Percentiles rank a stretch among this genome's conserved stretches.
Conservation (phyloP, 2,888 invertebrate species). For the Heteromurus nitidus region DNA sequence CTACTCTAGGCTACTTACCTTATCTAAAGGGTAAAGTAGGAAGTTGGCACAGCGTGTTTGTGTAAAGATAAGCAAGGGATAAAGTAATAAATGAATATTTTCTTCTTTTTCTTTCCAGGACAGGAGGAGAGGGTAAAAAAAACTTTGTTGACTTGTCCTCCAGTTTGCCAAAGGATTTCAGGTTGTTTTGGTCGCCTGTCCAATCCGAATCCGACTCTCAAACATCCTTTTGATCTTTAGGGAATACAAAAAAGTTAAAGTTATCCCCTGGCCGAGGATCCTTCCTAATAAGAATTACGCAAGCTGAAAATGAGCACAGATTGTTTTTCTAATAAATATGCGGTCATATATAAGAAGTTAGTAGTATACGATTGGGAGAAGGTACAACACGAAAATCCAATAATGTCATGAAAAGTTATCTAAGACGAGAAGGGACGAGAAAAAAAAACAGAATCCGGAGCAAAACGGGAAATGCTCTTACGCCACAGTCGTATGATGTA, state of each 20-base stretch:
- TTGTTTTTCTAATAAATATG: neutral
- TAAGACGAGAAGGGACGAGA: neutral
- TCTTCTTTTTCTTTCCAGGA: slow-evolving; percentile 10
- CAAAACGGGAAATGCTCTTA: neutral
- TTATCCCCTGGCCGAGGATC: too few species aligned
- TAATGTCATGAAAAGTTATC: neutral
- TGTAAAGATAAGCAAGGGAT: neutral
- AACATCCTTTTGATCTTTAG: neutral
- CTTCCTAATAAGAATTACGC: neutral
- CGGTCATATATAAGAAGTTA: slow-evolving; percentile 1
- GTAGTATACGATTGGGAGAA: neutral
- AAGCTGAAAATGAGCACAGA: neutral
- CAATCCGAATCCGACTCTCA: neutral
- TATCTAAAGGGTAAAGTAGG: too few species aligned
- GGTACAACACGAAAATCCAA: neutral
- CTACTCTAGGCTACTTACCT: neutral
- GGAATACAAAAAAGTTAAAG: too few species aligned
- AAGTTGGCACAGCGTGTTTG: too few species aligned
- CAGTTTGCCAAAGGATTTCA: neutral
- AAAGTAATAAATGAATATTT: slow-evolving; percentile 6
- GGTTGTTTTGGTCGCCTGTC: neutral
- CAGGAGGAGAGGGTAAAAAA: neutral
- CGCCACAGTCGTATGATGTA: neutral
- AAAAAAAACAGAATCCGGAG: neutral
- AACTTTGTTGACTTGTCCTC: neutral